phyloP scores from a whole-genome alignment of 1,140 invertebrate species.

The Argopecten irradians region DNA sequence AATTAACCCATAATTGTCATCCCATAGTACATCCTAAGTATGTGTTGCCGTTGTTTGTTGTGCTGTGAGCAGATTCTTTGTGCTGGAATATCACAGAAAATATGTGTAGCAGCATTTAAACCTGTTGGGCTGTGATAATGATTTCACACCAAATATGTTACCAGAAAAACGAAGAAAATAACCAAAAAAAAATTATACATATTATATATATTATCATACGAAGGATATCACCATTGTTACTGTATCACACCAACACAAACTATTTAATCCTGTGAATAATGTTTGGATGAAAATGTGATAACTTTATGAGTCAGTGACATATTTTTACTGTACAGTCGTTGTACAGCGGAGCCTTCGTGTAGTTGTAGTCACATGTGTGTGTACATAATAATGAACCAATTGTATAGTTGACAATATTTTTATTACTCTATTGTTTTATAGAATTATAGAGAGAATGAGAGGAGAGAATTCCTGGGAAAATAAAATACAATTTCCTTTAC shows the following conservation, averaged over 20 bases:
- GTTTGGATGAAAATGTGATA: constrained; percentile 3
- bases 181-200: neutral
- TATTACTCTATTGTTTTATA: constrained; percentile 35
- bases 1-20: neutral
- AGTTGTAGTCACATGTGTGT: constrained; percentile 1
- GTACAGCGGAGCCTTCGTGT: neutral
- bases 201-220: neutral
- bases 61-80: neutral
- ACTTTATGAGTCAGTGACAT: neutral
- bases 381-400: neutral
- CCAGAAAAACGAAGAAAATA: neutral
- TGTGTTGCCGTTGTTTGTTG: neutral
- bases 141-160: neutral
- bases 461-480: neutral
- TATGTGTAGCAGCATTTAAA: neutral
- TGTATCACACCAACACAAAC: neutral
- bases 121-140: neutral
- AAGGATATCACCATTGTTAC: neutral
- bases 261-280: constrained; percentile 16
- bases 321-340: neutral
- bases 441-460: neutral
- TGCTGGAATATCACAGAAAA: constrained; percentile 11
- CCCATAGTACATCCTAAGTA: neutral
- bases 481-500: constrained; percentile 20
- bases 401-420: constrained; percentile 20